Evolutionary conservation across 1,140 invertebrate genomes (phyloP).

Genomic region (Trinorchestia longiramus): DNA sequence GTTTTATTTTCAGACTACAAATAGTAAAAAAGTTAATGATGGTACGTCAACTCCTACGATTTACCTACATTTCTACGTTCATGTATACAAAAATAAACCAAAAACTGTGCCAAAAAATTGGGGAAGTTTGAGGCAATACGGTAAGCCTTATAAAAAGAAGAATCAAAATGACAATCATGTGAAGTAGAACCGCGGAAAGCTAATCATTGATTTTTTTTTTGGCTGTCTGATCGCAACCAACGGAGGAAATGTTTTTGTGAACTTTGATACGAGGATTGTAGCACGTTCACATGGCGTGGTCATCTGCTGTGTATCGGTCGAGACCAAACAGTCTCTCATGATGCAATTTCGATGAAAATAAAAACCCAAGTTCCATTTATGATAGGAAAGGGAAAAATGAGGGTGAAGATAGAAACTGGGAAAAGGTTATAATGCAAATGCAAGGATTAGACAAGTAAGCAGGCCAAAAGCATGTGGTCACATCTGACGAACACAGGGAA

Average conservation of each 20-base stretch:
- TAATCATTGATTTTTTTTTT: too few species aligned
- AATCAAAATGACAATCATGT: too few species aligned
- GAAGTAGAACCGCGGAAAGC: too few species aligned
- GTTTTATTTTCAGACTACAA: neutral
- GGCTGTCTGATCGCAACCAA: too few species aligned
- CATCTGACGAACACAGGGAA: conserved; percentile 31
- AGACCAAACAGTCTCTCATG: neutral
- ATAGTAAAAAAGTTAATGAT: neutral
- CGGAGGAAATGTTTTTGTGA: too few species aligned
- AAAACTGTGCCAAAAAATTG: neutral
- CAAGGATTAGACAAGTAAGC: conserved; percentile 45
- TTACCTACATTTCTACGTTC: neutral
- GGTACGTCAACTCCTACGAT: neutral
- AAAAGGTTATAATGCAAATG: conserved; percentile 2
- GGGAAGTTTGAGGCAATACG: neutral
- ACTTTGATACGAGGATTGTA: neutral
- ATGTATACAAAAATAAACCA: neutral
- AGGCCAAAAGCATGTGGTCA: conserved; percentile 49
- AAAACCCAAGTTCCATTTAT: neutral
- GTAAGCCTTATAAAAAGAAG: neutral
- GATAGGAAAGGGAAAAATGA: neutral
- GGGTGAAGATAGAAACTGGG: neutral
- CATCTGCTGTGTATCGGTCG: neutral
- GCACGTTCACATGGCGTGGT: neutral
- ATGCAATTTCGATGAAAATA: neutral